These are phyloP conservation scores for Cordilura impudica DNA, from an alignment of 2,888 invertebrate genomes.

Conservation along the genomic window DNA sequence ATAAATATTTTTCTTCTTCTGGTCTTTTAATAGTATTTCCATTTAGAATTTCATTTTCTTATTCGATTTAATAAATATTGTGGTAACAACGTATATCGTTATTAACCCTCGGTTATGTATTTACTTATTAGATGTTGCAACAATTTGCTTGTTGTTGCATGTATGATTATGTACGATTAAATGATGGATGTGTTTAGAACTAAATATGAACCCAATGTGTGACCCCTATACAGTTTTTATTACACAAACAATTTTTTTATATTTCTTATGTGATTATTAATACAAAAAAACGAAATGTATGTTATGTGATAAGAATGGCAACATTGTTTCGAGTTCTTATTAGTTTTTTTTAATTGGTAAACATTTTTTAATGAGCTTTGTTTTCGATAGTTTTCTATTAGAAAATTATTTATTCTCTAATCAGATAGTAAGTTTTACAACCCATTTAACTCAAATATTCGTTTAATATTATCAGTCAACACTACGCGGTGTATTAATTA, in stretches of 20 bases:
- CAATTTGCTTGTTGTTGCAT: conserved; percentile 5
- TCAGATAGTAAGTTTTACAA: not conserved
- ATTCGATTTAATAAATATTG: conserved; percentile 65
- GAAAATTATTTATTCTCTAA: not conserved
- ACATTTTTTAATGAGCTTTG: no score
- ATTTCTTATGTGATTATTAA: not conserved
- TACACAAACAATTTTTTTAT: conserved; percentile 8
- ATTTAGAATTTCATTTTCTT: conserved; percentile 47
- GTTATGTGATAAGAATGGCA: conserved; percentile 3
- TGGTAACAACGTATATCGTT: conserved; percentile 66
- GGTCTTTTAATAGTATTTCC: conserved; percentile 53
- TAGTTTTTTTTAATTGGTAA: no score
- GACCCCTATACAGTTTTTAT: conserved; percentile 69
- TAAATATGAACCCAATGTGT: conserved; percentile 71
- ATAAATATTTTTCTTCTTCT: conserved; percentile 54
- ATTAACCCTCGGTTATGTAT: conserved; percentile 48
- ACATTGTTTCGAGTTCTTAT: not conserved
- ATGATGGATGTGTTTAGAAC: conserved; percentile 76
- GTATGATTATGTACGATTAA: conserved; percentile 64
- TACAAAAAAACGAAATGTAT: not conserved
- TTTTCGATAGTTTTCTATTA: not conserved
- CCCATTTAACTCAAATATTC: not conserved
- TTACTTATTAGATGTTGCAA: conserved; percentile 30
- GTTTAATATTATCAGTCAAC: no score
- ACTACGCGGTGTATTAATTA: no score